These are phyloP conservation scores for Pedionomus torquatus DNA, from an alignment of 2,113 vertebrate species.

Conservation along the genomic window DNA sequence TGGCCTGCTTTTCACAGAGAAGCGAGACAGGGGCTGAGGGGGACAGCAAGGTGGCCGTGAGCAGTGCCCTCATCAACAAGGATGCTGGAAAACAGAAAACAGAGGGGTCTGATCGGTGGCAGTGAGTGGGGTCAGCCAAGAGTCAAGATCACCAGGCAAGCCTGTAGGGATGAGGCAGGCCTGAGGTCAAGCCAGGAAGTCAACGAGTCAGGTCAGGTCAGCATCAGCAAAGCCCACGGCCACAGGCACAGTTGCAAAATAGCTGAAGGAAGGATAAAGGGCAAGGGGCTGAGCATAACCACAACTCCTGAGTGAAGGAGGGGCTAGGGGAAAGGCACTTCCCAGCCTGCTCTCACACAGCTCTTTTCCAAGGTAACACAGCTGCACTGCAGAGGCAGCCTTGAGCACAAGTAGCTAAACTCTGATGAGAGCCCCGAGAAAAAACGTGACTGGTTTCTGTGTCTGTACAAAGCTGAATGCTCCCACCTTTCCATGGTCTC, in stretches of 20 bases:
- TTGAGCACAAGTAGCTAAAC: not conserved
- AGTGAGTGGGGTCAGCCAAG: not conserved
- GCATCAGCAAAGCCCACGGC: not conserved
- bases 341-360: not conserved
- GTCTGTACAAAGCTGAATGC: not conserved
- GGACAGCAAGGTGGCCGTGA: fast-evolving
- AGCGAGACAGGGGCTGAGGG: fast-evolving
- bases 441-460: not conserved
- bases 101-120: fast-evolving
- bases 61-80: fast-evolving
- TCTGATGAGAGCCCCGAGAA: not conserved
- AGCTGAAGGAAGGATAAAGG: not conserved
- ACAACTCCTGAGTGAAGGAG: not conserved
- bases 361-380: not conserved
- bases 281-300: not conserved
- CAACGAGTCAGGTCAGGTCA: not conserved
- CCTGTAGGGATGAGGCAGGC: not conserved
- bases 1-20: not conserved
- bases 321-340: not conserved
- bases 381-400: not conserved
- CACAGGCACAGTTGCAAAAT: not conserved
- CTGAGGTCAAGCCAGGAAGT: not conserved
- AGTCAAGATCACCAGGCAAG: not conserved
- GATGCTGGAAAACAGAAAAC: not conserved
- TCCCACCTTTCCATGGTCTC: not conserved